phyloP scores from a whole-genome alignment of 2,797 vertebrate species.

The Podarcis lilfordi region DNA sequence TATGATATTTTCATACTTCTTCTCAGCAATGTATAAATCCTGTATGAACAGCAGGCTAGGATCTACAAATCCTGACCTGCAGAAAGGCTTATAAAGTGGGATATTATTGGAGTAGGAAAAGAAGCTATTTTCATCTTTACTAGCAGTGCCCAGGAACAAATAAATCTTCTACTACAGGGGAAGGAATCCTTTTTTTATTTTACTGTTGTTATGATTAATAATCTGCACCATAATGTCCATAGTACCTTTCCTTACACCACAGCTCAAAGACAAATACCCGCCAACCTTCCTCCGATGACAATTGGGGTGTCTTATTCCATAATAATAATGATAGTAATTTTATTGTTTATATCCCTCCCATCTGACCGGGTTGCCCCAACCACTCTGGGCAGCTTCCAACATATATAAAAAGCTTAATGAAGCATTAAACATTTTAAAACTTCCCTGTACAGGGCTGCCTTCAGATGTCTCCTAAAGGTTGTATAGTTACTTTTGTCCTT shows the following conservation, averaged over 20 bases:
- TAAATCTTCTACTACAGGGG: constrained; percentile 18
- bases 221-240: constrained; percentile 19
- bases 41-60: constrained; percentile 12
- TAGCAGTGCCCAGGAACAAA: not conserved
- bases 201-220: constrained; percentile 27
- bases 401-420: no score
- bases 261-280: not conserved
- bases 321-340: no score
- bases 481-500: no score
- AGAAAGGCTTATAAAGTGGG: constrained; percentile 43
- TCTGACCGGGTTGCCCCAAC: no score
- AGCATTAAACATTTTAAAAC: no score
- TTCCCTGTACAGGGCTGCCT: no score
- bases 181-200: not conserved
- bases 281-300: no score
- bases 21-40: constrained; percentile 56
- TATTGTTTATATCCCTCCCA: no score
- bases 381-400: no score
- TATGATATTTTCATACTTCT: constrained; percentile 54
- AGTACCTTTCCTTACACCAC: not conserved
- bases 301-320: no score
- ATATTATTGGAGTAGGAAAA: constrained; percentile 42
- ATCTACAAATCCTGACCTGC: constrained; percentile 48
- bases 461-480: no score
- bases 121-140: constrained; percentile 39